Evolutionary conservation across 2,888 invertebrate species (phyloP).

Genomic region (Pristionchus japonicus): DNA sequence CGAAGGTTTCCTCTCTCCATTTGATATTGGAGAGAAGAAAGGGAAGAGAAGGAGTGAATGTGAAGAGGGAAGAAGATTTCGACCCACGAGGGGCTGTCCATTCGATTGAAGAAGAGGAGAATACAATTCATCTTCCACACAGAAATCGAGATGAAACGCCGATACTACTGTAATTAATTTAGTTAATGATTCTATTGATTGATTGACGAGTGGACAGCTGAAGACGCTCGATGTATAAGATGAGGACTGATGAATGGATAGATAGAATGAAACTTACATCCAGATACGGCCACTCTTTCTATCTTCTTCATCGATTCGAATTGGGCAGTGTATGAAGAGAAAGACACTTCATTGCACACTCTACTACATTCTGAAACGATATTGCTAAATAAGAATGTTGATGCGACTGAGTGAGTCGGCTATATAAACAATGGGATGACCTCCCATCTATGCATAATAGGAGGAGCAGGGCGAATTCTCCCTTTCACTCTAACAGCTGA

Average conservation of each 20-base stretch:
- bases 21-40: background rate
- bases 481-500: background rate
- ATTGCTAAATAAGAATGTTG: too few relatives aligned
- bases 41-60: conserved; percentile 1
- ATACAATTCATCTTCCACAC: conserved; percentile 9
- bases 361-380: background rate
- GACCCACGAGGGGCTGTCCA: conserved; percentile 22
- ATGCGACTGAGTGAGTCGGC: too few relatives aligned
- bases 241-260: too few relatives aligned
- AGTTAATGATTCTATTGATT: too few relatives aligned
- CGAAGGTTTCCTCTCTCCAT: background rate
- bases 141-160: conserved; percentile 36
- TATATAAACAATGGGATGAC: background rate
- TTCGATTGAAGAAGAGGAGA: conserved; percentile 8
- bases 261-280: background rate
- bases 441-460: background rate
- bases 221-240: too few relatives aligned
- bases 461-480: background rate
- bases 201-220: too few relatives aligned
- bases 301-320: conserved; percentile 9
- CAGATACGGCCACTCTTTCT: background rate
- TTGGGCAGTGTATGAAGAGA: background rate
- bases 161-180: background rate
- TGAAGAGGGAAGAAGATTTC: too few relatives aligned
- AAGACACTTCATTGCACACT: conserved; percentile 29